Evolutionary conservation across 2,888 invertebrate species (phyloP), one percentile per base, ranked within the genome.

Genomic region (Stenurella melanura): DNA sequence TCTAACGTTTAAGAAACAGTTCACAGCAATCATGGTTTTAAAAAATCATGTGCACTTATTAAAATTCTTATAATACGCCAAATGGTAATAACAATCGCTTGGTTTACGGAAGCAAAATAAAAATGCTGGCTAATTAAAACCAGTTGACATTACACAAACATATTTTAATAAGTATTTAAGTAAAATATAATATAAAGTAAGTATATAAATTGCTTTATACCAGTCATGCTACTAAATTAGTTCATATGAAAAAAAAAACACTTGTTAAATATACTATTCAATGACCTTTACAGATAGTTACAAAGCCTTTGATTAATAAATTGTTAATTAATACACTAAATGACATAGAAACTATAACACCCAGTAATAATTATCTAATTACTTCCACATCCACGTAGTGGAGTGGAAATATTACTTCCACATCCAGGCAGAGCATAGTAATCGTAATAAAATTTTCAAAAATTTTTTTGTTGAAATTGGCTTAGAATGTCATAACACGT

Each of bases 191-290:
- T 42, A 42, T 42, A 42, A 15, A 15, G 12, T 30, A 61, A 7
- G 15, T 26, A 34, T 9, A 15, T 26, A 63, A 6, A n/a, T 11
- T n/a, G 26, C 15, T 30, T 67, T 54, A 18, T 68, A 68, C 54
- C n/a, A 68, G 56, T 54, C 54, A 68, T 19, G 58, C 57, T 58
- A 70, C 58, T 70, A 34, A 68, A 70, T 56, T 70, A 42, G 18
- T 7, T n/a, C 2, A 68, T 10, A 19, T 15, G 19, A 58, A 1
- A 58, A 19, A 58, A 17, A 57, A 58, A 42, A 57, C 10, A 38
- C 34, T 11, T 30, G 54, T 30, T 50, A 17, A 57, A 58, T 57
- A 34, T 9, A 57, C n/a, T 57, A 30, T 42, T 18, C 19, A 64
- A 64, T 42, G 38, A 64, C 64, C 64, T 64, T 64, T 42, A 64